Evolutionary conservation across 2,113 vertebrate genomes (phyloP), one percentile per base, ranked within the genome.

Genomic region (Smithornis capensis): DNA sequence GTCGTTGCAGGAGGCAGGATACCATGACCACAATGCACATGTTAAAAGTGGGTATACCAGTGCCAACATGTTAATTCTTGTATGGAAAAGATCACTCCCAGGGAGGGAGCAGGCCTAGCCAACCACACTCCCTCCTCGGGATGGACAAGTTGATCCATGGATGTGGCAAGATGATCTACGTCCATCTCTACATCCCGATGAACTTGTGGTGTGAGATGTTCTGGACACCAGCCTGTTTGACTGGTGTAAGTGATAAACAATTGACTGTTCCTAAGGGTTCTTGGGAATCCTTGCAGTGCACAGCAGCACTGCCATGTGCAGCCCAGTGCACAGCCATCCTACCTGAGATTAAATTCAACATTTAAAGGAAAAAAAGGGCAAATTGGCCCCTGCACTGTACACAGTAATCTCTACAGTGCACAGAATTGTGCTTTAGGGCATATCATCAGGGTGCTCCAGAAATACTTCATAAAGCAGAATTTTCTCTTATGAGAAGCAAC

Each of bases 41-140:
- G 10, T 52, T 71, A 50, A 64, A 84, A 94, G 42, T 1, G 1
- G 29, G 15, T 29, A 22, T 29, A n/a, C 2, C 7, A 2, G 21
- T 38, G 40, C 12, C 24, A 23, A 31, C 35, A 44, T 7, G 1
- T 52, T 52, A 25, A 75, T 59, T 88, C 24, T 24, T 19, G 35
- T 19, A 24, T 19, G 79, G 50, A 68, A 63, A 63, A 74, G 9
- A 44, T 45, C 35, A 42, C 14, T 17, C 21, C 27, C 19, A 9
- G 4, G 31, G 21, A 68, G 17, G 0, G 1, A 4, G 28, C n/a
- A 38, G 40, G 16, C 1, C 0, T 35, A 74, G 28, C 2, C 37
- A 78, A 14, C 25, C 10, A 19, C 57, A 22, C 10, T 40, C 17
- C 11, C 1, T 3, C 45, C 31, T 10, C 62, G 33, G 8, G 31